Percentiles rank a stretch among this genome's conserved stretches.
Conservation (phyloP, 2,888 invertebrate species). For the Saturnia japonica region DNA sequence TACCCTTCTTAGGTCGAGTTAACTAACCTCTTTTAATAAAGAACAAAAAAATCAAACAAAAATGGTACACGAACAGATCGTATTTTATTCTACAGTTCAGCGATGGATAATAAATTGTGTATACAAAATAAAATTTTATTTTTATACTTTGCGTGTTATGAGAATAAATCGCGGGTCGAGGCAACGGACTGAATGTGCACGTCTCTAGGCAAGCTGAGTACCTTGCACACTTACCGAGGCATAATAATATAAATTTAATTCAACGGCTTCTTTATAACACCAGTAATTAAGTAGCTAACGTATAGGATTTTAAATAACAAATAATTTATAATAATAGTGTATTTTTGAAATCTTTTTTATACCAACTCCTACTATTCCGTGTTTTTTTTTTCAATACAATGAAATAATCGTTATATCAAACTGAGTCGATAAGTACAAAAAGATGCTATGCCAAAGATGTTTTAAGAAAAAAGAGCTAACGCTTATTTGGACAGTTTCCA, state of each 20-base stretch:
- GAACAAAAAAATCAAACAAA: not conserved
- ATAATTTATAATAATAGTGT: no score
- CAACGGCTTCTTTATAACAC: not conserved
- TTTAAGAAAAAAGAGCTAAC: no score
- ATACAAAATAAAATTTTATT: constrained; percentile 34
- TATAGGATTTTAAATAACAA: no score
- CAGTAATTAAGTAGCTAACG: no score
- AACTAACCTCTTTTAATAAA: not conserved
- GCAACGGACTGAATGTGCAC: constrained; percentile 53
- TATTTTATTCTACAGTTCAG: not conserved
- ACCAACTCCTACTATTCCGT: no score
- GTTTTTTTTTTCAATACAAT: no score
- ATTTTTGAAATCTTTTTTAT: no score
- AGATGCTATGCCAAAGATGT: no score
- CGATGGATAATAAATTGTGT: constrained; percentile 31
- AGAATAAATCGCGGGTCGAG: constrained; percentile 56
- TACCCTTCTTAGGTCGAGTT: no score
- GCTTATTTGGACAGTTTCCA: no score
- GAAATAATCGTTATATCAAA: no score
- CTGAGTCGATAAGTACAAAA: no score
- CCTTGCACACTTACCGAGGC: constrained; percentile 26
- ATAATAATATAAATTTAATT: not conserved
- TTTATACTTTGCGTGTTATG: constrained; percentile 54
- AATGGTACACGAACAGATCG: not conserved
- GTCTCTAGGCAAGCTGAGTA: constrained; percentile 30